Evolutionary conservation across 1,140 invertebrate genomes (phyloP), one percentile per base, ranked within the genome.

Genomic region (Drosophila ficusphila): DNA sequence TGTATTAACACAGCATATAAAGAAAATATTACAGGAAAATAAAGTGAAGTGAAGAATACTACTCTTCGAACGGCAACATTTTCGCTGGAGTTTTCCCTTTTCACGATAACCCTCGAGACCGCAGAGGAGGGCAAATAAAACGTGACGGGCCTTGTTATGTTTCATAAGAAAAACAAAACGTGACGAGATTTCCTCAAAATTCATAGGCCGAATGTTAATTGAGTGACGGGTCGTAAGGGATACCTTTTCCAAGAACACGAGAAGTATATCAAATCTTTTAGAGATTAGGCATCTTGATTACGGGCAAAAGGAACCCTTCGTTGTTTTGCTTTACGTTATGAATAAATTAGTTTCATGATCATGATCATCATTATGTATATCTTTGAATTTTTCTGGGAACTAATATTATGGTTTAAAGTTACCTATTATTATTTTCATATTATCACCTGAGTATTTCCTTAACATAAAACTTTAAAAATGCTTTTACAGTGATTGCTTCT

Each of bases 1-100:
- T 67, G 51, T 67, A 67, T 68, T 52, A 68, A 42, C 64, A 67
- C 21, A 23, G 44, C 61, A 68, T 67, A 68, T 52, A 67, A 41
- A 41, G 61, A 67, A 67, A 68, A 68, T 67, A 52, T 68, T 67
- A 52, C 42, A 18, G 2, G 46, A 39, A 33, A 64, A 65, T 67
- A 36, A 51, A 42, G 42, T 44, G 16, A 49, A 3, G 29, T 4
- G 21, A 11, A 14, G 6, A 23, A 11, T n/a, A 8, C 11, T 16
- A 14, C 53, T 16, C 36, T 36, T 39, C 16, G 16, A 29, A 19
- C 4, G 27, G 46, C 0, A 48, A 16, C 16, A 6, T 42, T 14
- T 42, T 23, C 41, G 3, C 18, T 23, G 7, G 19, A 4, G 18
- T 25, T 18, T 21, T 14, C 19, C 58, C 18, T n/a, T 41, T 41